Evolutionary conservation across 92 coral and sea anemone species (phyloP).

Genomic region (Isaurus tuberculatus): DNA sequence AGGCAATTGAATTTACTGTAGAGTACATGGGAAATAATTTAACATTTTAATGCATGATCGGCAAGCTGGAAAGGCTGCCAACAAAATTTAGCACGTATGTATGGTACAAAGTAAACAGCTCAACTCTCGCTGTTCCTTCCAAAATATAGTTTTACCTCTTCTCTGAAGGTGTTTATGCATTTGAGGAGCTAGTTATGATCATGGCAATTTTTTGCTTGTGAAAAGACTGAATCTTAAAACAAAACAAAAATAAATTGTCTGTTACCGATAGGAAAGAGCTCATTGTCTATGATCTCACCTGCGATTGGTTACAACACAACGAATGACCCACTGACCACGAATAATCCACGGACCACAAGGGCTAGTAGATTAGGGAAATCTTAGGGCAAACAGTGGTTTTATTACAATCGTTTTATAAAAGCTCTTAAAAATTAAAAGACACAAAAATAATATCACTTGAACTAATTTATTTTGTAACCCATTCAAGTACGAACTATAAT

Average conservation of each 20-base stretch:
- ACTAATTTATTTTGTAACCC: no score
- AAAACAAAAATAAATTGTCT: constrained; percentile 5
- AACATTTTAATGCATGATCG: constrained; percentile 40
- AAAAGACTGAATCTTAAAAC: constrained; percentile 2
- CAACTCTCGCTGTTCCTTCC: constrained; percentile 38
- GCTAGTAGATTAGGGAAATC: no score
- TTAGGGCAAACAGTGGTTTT: no score
- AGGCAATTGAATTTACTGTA: constrained; percentile 36
- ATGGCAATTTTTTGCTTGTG: neutral
- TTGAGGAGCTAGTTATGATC: neutral
- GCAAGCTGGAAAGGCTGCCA: constrained; percentile 54
- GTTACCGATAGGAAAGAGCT: no score
- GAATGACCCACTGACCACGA: neutral
- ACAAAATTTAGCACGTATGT: constrained; percentile 37
- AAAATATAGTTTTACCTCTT: neutral
- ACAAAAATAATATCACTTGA: no score
- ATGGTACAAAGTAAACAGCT: constrained; percentile 50
- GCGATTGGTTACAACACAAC: neutral
- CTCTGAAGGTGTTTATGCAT: neutral
- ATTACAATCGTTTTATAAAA: no score
- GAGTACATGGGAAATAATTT: neutral
- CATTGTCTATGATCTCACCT: no score
- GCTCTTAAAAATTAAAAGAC: no score
- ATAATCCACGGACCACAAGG: no score
- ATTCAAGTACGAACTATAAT: no score